Evolutionary conservation across 2,113 vertebrate species (phyloP).

Genomic region (Thermophis baileyi): DNA sequence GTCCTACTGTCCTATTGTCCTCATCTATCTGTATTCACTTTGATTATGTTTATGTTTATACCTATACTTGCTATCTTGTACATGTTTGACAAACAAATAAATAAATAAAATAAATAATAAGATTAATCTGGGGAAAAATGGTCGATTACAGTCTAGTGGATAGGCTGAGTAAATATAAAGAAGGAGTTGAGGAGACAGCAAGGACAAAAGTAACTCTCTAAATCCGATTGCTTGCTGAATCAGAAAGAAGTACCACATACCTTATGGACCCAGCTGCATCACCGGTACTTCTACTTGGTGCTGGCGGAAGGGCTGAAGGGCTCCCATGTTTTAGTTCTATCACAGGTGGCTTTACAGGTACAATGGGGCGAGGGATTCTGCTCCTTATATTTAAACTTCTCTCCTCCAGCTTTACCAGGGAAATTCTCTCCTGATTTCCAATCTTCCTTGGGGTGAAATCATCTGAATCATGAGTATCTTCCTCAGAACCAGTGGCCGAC

Average conservation of each 20-base stretch:
- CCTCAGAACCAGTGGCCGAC: slow-evolving; percentile 87
- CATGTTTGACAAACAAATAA: too few relatives aligned
- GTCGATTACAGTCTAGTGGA: background rate
- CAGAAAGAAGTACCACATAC: slow-evolving; percentile 61
- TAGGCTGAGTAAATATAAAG: background rate
- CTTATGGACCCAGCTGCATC: slow-evolving; percentile 65
- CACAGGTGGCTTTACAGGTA: slow-evolving; percentile 60
- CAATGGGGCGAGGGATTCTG: slow-evolving; percentile 85
- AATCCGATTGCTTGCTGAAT: background rate
- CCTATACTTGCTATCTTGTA: too few relatives aligned
- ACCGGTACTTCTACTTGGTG: slow-evolving; percentile 50
- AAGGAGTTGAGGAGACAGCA: background rate
- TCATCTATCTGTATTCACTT: too few relatives aligned
- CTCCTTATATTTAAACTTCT: slow-evolving; percentile 69
- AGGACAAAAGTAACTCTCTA: background rate
- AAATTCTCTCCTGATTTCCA: slow-evolving; percentile 51
- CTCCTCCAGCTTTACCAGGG: slow-evolving; percentile 61
- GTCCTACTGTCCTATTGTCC: too few relatives aligned
- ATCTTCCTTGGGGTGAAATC: slow-evolving; percentile 72
- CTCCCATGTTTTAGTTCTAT: slow-evolving; percentile 29
- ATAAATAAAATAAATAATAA: too few relatives aligned
- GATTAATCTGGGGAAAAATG: background rate
- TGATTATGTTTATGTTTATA: too few relatives aligned
- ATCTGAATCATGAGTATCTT: slow-evolving; percentile 83
- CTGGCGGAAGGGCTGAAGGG: background rate